Evolutionary conservation across 2,113 vertebrate species (phyloP).

Genomic region (Butastur rufipennis): DNA sequence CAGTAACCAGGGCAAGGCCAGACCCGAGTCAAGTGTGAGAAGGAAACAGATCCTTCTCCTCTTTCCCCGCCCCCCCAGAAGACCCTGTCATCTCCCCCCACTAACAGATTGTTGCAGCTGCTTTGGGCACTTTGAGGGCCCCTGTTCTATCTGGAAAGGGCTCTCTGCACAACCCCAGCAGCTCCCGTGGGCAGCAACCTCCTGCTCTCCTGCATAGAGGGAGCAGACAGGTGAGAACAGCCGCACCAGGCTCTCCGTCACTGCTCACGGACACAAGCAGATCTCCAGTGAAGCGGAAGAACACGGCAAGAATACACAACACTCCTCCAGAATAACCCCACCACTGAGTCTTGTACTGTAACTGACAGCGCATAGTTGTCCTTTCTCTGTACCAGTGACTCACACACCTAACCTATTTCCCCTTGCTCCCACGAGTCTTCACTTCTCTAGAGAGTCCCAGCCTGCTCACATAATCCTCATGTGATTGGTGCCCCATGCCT

Average conservation of each 20-base stretch:
- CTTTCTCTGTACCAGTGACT: neutral
- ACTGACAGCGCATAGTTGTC: fast-evolving
- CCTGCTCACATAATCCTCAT: neutral
- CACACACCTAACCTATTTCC: fast-evolving
- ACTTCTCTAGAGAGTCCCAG: neutral
- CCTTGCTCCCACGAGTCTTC: neutral
- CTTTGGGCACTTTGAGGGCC: neutral
- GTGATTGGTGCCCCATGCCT: neutral
- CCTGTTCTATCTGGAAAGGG: neutral
- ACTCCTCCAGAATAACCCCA: neutral
- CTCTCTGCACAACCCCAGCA: neutral
- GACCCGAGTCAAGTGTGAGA: neutral
- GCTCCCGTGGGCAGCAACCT: neutral
- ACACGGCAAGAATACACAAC: neutral
- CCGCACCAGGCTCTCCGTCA: neutral
- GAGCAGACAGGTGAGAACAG: neutral
- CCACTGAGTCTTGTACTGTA: neutral
- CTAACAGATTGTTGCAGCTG: neutral
- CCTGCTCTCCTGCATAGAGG: neutral
- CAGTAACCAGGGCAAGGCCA: neutral
- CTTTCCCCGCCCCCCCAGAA: too few species aligned
- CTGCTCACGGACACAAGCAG: neutral
- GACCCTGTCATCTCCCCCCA: neutral
- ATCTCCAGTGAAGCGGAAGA: neutral
- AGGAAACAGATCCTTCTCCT: neutral